Percentiles rank a stretch among this genome's conserved stretches.
Conservation (phyloP, 2,888 invertebrate species). For the Eilema griseolum region DNA sequence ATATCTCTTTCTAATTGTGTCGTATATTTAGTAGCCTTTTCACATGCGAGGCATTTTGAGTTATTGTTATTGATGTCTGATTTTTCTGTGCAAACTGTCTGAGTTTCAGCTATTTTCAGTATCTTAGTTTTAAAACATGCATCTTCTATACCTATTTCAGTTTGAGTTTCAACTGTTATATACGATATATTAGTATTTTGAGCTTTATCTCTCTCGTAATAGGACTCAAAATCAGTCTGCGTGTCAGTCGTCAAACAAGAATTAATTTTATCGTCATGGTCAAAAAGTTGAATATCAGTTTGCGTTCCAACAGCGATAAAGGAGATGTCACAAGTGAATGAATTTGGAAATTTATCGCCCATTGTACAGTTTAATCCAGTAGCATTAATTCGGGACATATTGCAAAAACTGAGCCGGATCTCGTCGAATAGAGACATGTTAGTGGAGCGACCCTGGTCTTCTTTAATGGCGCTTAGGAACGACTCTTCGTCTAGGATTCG, state of each 20-base stretch:
- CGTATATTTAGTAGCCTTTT: slow-evolving; percentile 54
- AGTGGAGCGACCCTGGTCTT: slow-evolving; percentile 74
- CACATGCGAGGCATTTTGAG: slow-evolving; percentile 67
- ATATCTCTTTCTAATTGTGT: slow-evolving; percentile 66
- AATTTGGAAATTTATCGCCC: slow-evolving; percentile 52
- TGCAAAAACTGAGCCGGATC: slow-evolving; percentile 75
- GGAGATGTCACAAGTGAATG: slow-evolving; percentile 37
- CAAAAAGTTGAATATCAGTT: slow-evolving; percentile 26
- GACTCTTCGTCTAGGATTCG: slow-evolving; percentile 78
- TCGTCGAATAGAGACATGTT: slow-evolving; percentile 81
- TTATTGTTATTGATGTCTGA: slow-evolving; percentile 55
- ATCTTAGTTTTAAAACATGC: slow-evolving; percentile 14
- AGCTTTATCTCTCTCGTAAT: slow-evolving; percentile 15
- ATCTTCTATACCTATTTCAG: slow-evolving; percentile 5
- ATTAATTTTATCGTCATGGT: slow-evolving; percentile 23
- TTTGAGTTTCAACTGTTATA: slow-evolving; percentile 19
- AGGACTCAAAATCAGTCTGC: slow-evolving; percentile 41
- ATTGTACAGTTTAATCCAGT: slow-evolving; percentile 50
- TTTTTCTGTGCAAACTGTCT: slow-evolving; percentile 46
- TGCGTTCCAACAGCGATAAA: slow-evolving; percentile 57
- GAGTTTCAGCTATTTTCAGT: slow-evolving; percentile 38
- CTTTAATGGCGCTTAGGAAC: slow-evolving; percentile 70
- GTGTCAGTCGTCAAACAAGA: slow-evolving; percentile 30
- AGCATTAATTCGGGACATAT: slow-evolving; percentile 61
- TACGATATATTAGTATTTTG: neutral